phyloP scores from a whole-genome alignment of 2,113 vertebrate species.

The Etia nguti region DNA sequence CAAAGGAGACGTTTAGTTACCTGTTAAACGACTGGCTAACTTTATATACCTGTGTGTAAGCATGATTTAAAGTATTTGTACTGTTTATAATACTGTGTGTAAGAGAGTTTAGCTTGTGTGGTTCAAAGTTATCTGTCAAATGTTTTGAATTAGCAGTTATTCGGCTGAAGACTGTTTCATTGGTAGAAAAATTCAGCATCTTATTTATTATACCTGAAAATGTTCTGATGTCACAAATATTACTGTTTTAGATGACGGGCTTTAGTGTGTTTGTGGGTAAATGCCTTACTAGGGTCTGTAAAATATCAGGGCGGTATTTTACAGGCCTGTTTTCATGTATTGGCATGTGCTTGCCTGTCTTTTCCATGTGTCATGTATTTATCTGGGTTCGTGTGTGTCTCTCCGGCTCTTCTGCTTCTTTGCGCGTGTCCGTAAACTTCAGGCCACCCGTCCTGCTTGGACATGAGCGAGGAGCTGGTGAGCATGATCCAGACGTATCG shows the following conservation, averaged over 20 bases:
- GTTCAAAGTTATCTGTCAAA: not conserved
- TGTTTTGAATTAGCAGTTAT: not conserved
- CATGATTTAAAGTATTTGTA: not conserved
- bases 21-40: not conserved
- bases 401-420: not conserved
- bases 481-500: slow-evolving; percentile 92
- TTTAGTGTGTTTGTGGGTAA: not conserved
- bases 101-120: not conserved
- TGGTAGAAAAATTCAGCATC: not conserved
- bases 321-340: not conserved
- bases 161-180: not conserved
- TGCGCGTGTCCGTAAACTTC: slow-evolving; percentile 18
- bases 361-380: not conserved
- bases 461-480: slow-evolving; percentile 89
- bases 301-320: not conserved
- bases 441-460: slow-evolving; percentile 98
- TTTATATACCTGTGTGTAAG: not conserved
- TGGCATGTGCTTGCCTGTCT: not conserved
- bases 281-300: not conserved
- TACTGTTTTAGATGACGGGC: not conserved
- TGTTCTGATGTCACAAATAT: not conserved
- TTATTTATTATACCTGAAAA: not conserved
- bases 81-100: not conserved
- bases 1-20: not conserved
- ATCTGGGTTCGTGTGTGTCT: not conserved